A percentile compares a stretch with the other conserved stretches of the same genome.
These are phyloP conservation scores for Nymphalis polychloros DNA, from an alignment of 2,888 invertebrate genomes.

Conservation along the genomic window DNA sequence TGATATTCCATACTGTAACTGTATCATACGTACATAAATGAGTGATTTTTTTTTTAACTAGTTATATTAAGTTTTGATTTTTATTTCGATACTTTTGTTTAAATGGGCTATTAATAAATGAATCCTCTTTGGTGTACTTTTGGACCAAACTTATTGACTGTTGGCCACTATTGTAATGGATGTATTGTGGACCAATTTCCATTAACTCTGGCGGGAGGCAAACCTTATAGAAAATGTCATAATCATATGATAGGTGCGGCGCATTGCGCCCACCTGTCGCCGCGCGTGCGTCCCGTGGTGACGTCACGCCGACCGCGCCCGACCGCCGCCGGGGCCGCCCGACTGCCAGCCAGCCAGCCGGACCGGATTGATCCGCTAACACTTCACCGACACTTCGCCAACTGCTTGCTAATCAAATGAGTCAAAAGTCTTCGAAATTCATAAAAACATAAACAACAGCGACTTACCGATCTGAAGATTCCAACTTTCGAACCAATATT, in stretches of 20 bases:
- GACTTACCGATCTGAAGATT: not conserved
- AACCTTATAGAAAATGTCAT: conserved; percentile 75
- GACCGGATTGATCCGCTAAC: conserved; percentile 69
- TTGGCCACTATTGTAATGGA: conserved; percentile 40
- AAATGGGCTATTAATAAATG: not conserved
- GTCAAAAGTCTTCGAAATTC: conserved; percentile 35
- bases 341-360: conserved; percentile 53
- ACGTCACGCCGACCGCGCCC: conserved; percentile 64
- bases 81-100: too few species aligned
- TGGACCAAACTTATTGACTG: conserved; percentile 19
- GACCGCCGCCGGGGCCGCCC: conserved; percentile 51
- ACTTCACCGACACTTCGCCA: conserved; percentile 58
- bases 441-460: conserved; percentile 14
- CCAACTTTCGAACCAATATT: not conserved
- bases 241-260: conserved; percentile 79
- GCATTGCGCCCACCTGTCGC: conserved; percentile 81
- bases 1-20: too few species aligned
- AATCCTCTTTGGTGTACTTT: not conserved
- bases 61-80: too few species aligned
- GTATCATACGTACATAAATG: too few species aligned
- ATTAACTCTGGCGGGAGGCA: conserved; percentile 50
- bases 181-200: conserved; percentile 60
- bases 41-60: too few species aligned
- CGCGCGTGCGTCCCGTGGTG: conserved; percentile 78
- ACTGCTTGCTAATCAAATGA: conserved; percentile 60